Evolutionary conservation across 2,888 invertebrate genomes (phyloP).

Genomic region (Pristionchus maxplancki): DNA sequence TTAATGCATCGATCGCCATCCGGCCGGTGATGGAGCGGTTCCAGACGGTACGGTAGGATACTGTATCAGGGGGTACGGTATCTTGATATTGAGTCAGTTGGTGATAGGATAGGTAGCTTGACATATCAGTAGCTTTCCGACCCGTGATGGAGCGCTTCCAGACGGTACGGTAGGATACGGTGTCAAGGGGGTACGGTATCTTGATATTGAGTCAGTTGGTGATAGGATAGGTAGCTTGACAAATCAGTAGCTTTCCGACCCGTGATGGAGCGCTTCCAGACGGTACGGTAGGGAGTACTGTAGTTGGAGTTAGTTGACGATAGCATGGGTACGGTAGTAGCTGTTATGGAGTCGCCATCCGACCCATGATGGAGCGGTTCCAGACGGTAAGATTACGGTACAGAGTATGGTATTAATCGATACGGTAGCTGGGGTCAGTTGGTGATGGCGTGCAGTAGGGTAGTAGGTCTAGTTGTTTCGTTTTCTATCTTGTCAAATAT

Average conservation of each 20-base stretch:
- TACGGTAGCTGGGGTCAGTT: not conserved
- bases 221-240: no score
- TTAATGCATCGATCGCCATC: slow-evolving; percentile 92
- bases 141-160: slow-evolving; percentile 81
- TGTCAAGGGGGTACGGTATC: not conserved
- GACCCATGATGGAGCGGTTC: slow-evolving; percentile 53
- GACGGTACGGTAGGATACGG: slow-evolving; percentile 83
- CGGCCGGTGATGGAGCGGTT: slow-evolving; percentile 96
- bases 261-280: slow-evolving; percentile 96
- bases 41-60: slow-evolving; percentile 86
- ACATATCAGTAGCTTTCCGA: no score
- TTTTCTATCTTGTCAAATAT: no score
- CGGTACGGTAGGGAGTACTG: slow-evolving; percentile 83
- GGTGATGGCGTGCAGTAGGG: no score
- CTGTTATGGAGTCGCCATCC: no score
- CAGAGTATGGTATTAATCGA: no score
- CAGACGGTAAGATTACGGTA: slow-evolving; percentile 88
- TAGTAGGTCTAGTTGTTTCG: no score
- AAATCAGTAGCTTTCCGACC: slow-evolving; percentile 87
- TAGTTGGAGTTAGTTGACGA: not conserved
- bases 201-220: not conserved
- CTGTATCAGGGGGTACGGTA: not conserved
- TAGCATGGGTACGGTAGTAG: no score
- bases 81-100: not conserved
- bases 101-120: no score